Evolutionary conservation across 2,888 invertebrate species (phyloP).

Genomic region (Dromius quadrimaculatus): DNA sequence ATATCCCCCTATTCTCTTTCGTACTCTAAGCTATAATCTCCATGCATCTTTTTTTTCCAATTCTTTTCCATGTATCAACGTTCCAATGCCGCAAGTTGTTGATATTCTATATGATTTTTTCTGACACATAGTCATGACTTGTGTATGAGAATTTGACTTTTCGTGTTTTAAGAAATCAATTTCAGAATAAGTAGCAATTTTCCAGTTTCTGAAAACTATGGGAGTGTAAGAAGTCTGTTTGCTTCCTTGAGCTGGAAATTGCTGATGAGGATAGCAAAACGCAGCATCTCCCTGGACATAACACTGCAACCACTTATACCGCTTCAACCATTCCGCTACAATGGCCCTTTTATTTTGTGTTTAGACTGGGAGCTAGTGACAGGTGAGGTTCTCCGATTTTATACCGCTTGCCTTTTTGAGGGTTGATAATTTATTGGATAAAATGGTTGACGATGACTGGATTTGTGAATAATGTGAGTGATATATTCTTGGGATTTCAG

Average conservation of each 20-base stretch:
- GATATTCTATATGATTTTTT: constrained; percentile 24
- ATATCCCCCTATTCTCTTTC: constrained; percentile 33
- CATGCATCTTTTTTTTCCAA: constrained; percentile 40
- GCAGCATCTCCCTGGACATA: background rate
- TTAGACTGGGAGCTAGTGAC: too few relatives aligned
- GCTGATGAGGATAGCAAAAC: too few relatives aligned
- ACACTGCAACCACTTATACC: background rate
- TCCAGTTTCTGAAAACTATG: constrained; percentile 44
- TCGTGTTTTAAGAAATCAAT: constrained; percentile 44
- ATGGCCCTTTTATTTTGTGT: background rate
- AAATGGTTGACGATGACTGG: too few relatives aligned
- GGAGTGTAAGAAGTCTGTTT: too few relatives aligned
- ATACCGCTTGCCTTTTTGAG: too few relatives aligned
- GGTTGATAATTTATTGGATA: too few relatives aligned
- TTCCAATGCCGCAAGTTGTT: background rate
- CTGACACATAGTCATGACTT: constrained; percentile 42
- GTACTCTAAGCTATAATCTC: constrained; percentile 30
- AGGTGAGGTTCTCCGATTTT: too few relatives aligned
- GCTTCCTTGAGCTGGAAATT: background rate
- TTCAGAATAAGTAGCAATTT: constrained; percentile 24
- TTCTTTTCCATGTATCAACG: constrained; percentile 15
- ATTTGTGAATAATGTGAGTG: too few relatives aligned
- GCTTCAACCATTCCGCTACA: too few relatives aligned
- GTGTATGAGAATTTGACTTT: constrained; percentile 13
- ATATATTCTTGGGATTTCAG: too few relatives aligned